Conservation (phyloP, 1,140 invertebrate species). For the Melipona quadrifasciata region DNA sequence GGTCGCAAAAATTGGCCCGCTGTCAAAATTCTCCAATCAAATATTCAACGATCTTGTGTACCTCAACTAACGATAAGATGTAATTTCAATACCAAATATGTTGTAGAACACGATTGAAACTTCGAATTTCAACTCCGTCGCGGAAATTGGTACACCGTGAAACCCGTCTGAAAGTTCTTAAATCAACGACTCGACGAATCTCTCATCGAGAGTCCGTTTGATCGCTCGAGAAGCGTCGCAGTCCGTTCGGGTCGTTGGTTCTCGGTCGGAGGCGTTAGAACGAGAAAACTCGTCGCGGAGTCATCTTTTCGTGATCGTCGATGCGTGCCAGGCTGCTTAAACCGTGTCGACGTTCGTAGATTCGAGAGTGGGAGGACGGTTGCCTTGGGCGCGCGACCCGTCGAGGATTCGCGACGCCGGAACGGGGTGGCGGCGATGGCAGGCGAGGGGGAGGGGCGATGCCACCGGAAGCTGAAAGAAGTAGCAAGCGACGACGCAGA, state of each 20-base stretch:
- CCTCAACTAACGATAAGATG: too few relatives aligned
- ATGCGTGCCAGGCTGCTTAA: constrained; percentile 54
- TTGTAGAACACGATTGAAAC: too few relatives aligned
- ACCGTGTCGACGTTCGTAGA: constrained; percentile 43
- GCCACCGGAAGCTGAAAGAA: constrained; percentile 54
- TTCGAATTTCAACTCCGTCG: too few relatives aligned
- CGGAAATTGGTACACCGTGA: too few relatives aligned
- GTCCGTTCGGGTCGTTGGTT: not conserved
- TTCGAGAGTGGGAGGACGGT: constrained; percentile 4
- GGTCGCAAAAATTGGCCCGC: too few relatives aligned
- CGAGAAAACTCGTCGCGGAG: constrained; percentile 16
- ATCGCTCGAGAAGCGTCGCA: not conserved
- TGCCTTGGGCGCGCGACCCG: constrained; percentile 17
- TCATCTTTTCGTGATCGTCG: constrained; percentile 46
- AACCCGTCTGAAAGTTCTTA: too few relatives aligned
- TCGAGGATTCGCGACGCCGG: constrained; percentile 35
- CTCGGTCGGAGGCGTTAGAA: not conserved
- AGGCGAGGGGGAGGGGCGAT: not conserved
- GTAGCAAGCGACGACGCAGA: constrained; percentile 58
- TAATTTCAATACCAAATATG: too few relatives aligned
- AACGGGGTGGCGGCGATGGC: constrained; percentile 22
- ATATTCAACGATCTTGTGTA: too few relatives aligned
- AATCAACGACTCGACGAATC: not conserved
- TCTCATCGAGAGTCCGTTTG: not conserved
- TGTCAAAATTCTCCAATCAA: too few relatives aligned